These are phyloP conservation scores for Scophthalmus maximus DNA, from an alignment of 2,113 vertebrate species.

Conservation along the genomic window DNA sequence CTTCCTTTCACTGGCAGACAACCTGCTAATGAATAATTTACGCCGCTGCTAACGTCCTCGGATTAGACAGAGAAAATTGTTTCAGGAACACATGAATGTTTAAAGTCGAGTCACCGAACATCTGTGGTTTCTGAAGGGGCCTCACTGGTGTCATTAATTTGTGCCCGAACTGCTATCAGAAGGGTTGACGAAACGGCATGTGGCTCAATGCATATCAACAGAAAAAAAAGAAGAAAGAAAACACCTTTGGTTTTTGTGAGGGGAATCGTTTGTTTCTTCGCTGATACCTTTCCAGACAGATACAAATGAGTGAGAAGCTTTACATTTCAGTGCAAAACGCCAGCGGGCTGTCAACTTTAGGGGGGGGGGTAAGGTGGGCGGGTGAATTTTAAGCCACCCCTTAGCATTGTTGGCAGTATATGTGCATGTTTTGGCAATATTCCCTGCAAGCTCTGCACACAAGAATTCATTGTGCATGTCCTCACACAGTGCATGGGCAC, in stretches of 20 bases:
- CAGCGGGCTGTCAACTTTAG: conserved; percentile 32
- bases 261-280: conserved; percentile 55
- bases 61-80: conserved; percentile 82
- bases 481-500: conserved; percentile 24
- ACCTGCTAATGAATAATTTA: conserved; percentile 79
- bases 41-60: conserved; percentile 66
- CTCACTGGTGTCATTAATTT: conserved; percentile 75
- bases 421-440: conserved; percentile 63
- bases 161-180: conserved; percentile 66
- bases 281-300: conserved; percentile 39
- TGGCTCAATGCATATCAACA: conserved; percentile 58
- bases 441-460: conserved; percentile 60
- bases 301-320: conserved; percentile 52
- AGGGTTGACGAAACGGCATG: conserved; percentile 55
- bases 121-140: conserved; percentile 60
- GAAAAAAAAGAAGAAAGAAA: background rate
- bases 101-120: conserved; percentile 79
- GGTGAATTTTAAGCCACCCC: conserved; percentile 60
- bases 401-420: conserved; percentile 63
- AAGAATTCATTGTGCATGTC: conserved; percentile 44
- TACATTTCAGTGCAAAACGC: conserved; percentile 41
- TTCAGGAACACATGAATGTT: conserved; percentile 81
- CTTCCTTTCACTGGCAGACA: conserved; percentile 64
- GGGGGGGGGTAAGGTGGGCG: background rate
- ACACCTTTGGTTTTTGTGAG: conserved; percentile 26